These are phyloP conservation scores for Elephas maximus DNA, from an alignment of 2,113 vertebrate species.

Conservation along the genomic window DNA sequence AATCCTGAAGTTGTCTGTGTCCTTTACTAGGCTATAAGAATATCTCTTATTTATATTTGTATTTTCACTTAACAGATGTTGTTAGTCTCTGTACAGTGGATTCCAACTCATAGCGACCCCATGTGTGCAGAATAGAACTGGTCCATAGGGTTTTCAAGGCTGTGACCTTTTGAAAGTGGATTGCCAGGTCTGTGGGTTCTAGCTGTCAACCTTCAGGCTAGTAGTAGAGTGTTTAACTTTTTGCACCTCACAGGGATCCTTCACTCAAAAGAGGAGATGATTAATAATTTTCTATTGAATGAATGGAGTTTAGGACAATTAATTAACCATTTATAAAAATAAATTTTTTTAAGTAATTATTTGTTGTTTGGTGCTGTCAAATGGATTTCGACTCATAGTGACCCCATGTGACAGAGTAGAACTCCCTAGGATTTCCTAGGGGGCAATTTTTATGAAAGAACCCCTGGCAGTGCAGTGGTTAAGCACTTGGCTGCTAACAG, in stretches of 20 bases:
- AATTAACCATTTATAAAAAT: constrained; percentile 1
- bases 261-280: constrained; percentile 29
- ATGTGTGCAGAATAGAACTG: too few relatives aligned
- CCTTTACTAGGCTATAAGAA: neutral
- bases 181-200: too few relatives aligned
- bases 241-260: neutral
- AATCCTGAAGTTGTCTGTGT: constrained; percentile 37
- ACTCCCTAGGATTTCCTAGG: neutral
- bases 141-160: too few relatives aligned
- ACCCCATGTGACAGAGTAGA: neutral
- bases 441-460: neutral
- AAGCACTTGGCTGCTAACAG: neutral
- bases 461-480: neutral
- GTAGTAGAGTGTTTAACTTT: too few relatives aligned
- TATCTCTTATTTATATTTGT: constrained; percentile 41
- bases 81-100: too few relatives aligned
- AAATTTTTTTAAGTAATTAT: neutral
- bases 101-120: too few relatives aligned
- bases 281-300: constrained; percentile 41
- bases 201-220: too few relatives aligned
- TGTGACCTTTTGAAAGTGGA: too few relatives aligned
- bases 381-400: neutral
- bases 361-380: neutral
- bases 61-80: neutral
- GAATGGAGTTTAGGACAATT: neutral